Percentiles rank a stretch among this genome's conserved stretches.
Conservation (phyloP, 2,888 invertebrate genomes). For the Lordiphosa andalusiaca region DNA sequence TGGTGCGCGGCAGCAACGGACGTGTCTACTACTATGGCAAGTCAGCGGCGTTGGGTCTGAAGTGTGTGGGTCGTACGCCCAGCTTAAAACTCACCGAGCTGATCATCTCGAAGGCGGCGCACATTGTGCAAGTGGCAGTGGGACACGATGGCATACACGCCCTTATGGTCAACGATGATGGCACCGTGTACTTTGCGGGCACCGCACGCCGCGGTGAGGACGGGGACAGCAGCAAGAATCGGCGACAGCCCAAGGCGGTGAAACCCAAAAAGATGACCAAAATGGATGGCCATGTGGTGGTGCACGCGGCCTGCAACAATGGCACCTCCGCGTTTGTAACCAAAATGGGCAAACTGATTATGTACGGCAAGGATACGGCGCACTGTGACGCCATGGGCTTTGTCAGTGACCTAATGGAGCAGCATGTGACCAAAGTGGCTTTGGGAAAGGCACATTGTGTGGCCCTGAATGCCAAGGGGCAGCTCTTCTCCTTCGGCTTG, state of each 20-base stretch:
- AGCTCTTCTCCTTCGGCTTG: slow-evolving; percentile 96
- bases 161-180: slow-evolving; percentile 94
- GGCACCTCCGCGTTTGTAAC: slow-evolving; percentile 96
- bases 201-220: slow-evolving; percentile 96
- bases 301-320: slow-evolving; percentile 94
- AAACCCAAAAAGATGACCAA: slow-evolving; percentile 96
- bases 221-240: slow-evolving; percentile 89
- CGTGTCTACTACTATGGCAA: slow-evolving; percentile 95
- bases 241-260: slow-evolving; percentile 93
- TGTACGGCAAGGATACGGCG: slow-evolving; percentile 96
- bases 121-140: slow-evolving; percentile 89
- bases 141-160: slow-evolving; percentile 97
- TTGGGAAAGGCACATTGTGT: slow-evolving; percentile 98
- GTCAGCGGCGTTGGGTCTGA: slow-evolving; percentile 91
- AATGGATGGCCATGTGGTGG: slow-evolving; percentile 91
- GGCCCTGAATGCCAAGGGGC: slow-evolving; percentile 91
- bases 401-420: slow-evolving; percentile 88
- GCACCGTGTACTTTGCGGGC: slow-evolving; percentile 92
- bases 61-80: slow-evolving; percentile 81
- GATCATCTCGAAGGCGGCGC: slow-evolving; percentile 86
- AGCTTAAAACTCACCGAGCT: slow-evolving; percentile 81
- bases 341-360: slow-evolving; percentile 91
- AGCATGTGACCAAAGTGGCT: slow-evolving; percentile 87
- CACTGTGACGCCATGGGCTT: slow-evolving; percentile 89
- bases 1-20: slow-evolving; percentile 91